A percentile compares a stretch with the other conserved stretches of the same genome.
Conservation (phyloP, 2,113 vertebrate species). For the Rhinichthys klamathensis region DNA sequence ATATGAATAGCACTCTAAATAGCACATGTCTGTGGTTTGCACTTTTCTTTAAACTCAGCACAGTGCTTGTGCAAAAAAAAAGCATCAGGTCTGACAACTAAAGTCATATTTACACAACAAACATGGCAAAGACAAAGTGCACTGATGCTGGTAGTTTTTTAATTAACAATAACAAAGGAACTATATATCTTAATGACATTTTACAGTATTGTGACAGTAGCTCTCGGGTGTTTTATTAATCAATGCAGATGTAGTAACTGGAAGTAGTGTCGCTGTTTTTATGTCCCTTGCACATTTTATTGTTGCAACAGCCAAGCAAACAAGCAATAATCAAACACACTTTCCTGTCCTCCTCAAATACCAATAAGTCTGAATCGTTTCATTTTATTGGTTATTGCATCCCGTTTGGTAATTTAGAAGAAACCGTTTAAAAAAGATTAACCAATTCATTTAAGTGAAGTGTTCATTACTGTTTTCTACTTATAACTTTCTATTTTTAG, state of each 20-base stretch:
- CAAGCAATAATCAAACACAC: neutral
- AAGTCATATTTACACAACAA: neutral
- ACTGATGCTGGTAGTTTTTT: neutral
- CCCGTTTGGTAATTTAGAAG: neutral
- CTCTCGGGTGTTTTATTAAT: neutral
- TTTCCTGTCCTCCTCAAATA: neutral
- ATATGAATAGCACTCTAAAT: neutral
- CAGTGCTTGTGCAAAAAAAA: neutral
- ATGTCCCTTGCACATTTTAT: neutral
- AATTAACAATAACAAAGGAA: neutral
- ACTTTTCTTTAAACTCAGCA: neutral
- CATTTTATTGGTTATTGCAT: neutral
- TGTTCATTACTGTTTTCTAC: neutral
- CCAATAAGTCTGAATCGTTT: neutral
- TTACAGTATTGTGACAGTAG: neutral
- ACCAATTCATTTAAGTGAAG: neutral
- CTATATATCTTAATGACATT: neutral
- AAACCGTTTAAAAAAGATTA: neutral
- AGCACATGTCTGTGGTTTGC: neutral
- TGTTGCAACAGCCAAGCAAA: neutral
- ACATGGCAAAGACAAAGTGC: neutral
- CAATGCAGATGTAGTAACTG: neutral
- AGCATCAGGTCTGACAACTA: neutral
- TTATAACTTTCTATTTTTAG: neutral
- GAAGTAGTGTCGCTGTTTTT: neutral